Evolutionary conservation across 53 echinoderm and acorn worm genomes (phyloP).

Genomic region (Crossaster papposus): DNA sequence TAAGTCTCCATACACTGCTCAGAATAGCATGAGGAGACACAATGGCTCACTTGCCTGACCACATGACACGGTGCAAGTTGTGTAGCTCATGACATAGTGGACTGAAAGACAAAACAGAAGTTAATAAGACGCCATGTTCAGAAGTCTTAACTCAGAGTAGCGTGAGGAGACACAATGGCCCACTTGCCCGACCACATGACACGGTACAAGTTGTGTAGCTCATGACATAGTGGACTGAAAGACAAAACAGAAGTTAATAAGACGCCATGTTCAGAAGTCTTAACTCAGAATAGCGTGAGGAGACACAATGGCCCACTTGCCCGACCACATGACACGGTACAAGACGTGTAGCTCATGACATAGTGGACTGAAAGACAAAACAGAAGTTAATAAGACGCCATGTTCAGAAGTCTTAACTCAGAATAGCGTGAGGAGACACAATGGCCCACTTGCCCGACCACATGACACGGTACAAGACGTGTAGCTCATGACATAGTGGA

Average conservation of each 20-base stretch:
- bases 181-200: conserved; percentile 98
- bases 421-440: conserved; percentile 89
- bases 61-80: conserved; percentile 84
- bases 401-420: conserved; percentile 69
- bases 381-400: conserved; percentile 68
- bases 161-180: conserved; percentile 96
- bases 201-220: conserved; percentile 86
- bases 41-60: conserved; percentile 99
- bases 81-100: no score
- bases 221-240: conserved; percentile 81
- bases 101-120: no score
- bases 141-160: no score
- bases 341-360: conserved; percentile 93
- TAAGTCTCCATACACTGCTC: conserved; percentile 87
- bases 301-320: conserved; percentile 96
- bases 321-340: conserved; percentile 96
- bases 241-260: conserved; percentile 29
- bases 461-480: conserved; percentile 90
- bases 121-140: no score
- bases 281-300: conserved; percentile 89
- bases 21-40: no score
- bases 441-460: conserved; percentile 99
- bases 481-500: conserved; percentile 86
- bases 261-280: conserved; percentile 72
- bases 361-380: conserved; percentile 59